phyloP scores from a whole-genome alignment of 2,113 vertebrate genomes.

The human region DNA sequence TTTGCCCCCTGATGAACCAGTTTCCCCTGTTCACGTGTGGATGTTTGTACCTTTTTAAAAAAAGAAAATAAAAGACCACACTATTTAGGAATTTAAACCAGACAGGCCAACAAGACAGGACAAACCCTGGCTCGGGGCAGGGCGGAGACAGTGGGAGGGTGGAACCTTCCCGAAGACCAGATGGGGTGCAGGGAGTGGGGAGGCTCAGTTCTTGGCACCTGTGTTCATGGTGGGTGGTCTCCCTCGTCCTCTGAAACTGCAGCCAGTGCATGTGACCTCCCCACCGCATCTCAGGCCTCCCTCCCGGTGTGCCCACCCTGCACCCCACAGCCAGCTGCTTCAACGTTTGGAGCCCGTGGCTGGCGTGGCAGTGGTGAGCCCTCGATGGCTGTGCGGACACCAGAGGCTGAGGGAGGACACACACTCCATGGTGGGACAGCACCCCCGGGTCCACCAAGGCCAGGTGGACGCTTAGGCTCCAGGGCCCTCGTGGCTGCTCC shows the following conservation, averaged over 20 bases:
- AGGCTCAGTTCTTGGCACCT: background rate
- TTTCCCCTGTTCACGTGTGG: background rate
- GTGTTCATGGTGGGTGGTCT: background rate
- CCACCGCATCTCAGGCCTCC: too few relatives aligned
- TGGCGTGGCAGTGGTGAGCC: background rate
- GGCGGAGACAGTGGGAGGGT: background rate
- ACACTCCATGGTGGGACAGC: background rate
- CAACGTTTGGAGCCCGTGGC: background rate
- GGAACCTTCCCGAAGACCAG: background rate
- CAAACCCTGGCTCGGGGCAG: background rate
- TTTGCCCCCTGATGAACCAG: background rate
- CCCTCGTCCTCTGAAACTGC: background rate
- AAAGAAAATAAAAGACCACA: constrained; percentile 48
- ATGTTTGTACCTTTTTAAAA: background rate
- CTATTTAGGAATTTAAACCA: constrained; percentile 51
- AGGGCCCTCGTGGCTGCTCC: accelerated
- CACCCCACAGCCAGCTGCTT: background rate
- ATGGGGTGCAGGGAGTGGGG: background rate
- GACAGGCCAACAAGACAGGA: background rate
- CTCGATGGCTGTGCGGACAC: background rate
- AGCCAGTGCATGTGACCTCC: too few relatives aligned
- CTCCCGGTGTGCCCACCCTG: too few relatives aligned
- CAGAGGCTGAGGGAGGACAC: too few relatives aligned
- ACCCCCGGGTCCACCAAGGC: too few relatives aligned
- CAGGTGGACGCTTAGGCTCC: background rate